phyloP scores from a whole-genome alignment of 2,888 invertebrate genomes.

The Cosmorhoe ocellata region DNA sequence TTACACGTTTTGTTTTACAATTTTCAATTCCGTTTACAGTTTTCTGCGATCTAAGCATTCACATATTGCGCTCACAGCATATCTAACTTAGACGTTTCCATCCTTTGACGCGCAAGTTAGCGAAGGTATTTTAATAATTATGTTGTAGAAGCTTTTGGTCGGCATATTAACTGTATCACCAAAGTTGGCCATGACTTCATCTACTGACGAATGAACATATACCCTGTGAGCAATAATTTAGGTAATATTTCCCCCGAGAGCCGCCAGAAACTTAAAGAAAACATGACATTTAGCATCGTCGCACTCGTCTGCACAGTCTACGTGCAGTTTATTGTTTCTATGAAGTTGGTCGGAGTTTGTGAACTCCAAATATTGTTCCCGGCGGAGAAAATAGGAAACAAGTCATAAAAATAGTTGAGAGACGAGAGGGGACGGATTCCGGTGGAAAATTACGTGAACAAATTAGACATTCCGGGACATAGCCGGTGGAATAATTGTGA shows the following conservation, averaged over 20 bases:
- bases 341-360: constrained; percentile 69
- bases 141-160: too few relatives aligned
- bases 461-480: constrained; percentile 80
- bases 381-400: constrained; percentile 76
- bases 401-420: constrained; percentile 79
- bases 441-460: constrained; percentile 80
- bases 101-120: too few relatives aligned
- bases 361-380: constrained; percentile 71
- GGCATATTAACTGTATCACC: too few relatives aligned
- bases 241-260: constrained; percentile 54
- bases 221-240: constrained; percentile 8
- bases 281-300: constrained; percentile 45
- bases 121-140: too few relatives aligned
- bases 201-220: too few relatives aligned
- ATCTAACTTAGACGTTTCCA: too few relatives aligned
- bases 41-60: constrained; percentile 7
- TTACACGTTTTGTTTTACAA: constrained; percentile 10
- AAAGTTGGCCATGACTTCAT: too few relatives aligned
- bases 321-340: constrained; percentile 69
- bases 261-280: constrained; percentile 51
- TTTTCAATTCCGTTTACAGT: constrained; percentile 8
- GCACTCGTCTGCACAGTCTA: constrained; percentile 44
- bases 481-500: constrained; percentile 72
- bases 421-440: constrained; percentile 75
- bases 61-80: too few relatives aligned